A percentile compares a stretch with the other conserved stretches of the same genome.
Conservation (phyloP, 1,140 invertebrate species). For the Vanessa atalanta region DNA sequence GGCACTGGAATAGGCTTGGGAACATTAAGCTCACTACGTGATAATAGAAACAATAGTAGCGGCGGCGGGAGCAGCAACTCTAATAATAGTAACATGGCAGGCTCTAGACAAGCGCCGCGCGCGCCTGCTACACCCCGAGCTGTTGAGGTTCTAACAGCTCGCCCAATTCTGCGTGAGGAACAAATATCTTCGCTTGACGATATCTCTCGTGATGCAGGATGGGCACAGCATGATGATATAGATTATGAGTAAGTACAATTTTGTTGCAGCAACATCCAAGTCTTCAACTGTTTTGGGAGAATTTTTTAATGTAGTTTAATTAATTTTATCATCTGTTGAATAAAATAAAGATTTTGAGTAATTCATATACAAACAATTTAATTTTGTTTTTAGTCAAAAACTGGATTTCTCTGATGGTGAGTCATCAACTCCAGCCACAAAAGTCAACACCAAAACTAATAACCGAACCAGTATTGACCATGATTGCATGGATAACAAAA, state of each 20-base stretch:
- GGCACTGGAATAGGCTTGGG: constrained; percentile 70
- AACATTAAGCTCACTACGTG: constrained; percentile 64
- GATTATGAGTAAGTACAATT: constrained; percentile 90
- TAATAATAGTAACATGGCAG: constrained; percentile 37
- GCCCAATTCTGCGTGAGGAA: constrained; percentile 95
- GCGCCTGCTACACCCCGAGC: constrained; percentile 67
- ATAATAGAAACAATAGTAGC: constrained; percentile 46
- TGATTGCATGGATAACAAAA: constrained; percentile 67
- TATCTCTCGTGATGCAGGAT: constrained; percentile 92
- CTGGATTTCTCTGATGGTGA: constrained; percentile 97
- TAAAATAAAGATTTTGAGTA: background rate
- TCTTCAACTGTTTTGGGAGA: background rate
- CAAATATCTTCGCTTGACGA: constrained; percentile 95
- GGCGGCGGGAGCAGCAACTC: constrained; percentile 46
- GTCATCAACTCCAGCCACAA: constrained; percentile 70
- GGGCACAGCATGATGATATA: constrained; percentile 95
- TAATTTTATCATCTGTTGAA: background rate
- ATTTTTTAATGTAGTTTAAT: background rate
- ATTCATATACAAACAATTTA: background rate
- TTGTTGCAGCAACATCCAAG: background rate
- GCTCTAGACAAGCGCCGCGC: constrained; percentile 51
- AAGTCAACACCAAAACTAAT: constrained; percentile 64
- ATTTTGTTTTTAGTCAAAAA: constrained; percentile 86
- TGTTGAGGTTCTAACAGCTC: constrained; percentile 66
- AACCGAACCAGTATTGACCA: constrained; percentile 65